Conservation (phyloP, 1,140 invertebrate genomes). For the Bombyx mori region ASM3026992v2 NC_085111.1:7119501-7120000, state of each 20-base stretch:
- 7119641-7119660: conserved; percentile 31
- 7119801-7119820: conserved; percentile 61
- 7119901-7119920: not conserved
- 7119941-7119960: too few relatives aligned
- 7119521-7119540: conserved; percentile 19
- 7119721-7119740: conserved; percentile 54
- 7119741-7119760: conserved; percentile 47
- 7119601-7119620: conserved; percentile 35
- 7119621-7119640: conserved; percentile 31
- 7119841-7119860: conserved; percentile 79
- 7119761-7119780: conserved; percentile 66
- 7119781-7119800: conserved; percentile 63
- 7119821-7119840: conserved; percentile 76
- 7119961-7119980: too few relatives aligned
- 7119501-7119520: conserved; percentile 32
- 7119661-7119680: conserved; percentile 29
- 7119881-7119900: conserved; percentile 26
- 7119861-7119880: conserved; percentile 77
- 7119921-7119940: too few relatives aligned
- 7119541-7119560: conserved; percentile 7
- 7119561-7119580: conserved; percentile 13
- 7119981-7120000: too few relatives aligned
- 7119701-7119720: conserved; percentile 25
- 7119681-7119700: conserved; percentile 44
- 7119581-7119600: conserved; percentile 11